Conservation (phyloP, 2,888 invertebrate species). For the Phymatocera aterrima region DNA sequence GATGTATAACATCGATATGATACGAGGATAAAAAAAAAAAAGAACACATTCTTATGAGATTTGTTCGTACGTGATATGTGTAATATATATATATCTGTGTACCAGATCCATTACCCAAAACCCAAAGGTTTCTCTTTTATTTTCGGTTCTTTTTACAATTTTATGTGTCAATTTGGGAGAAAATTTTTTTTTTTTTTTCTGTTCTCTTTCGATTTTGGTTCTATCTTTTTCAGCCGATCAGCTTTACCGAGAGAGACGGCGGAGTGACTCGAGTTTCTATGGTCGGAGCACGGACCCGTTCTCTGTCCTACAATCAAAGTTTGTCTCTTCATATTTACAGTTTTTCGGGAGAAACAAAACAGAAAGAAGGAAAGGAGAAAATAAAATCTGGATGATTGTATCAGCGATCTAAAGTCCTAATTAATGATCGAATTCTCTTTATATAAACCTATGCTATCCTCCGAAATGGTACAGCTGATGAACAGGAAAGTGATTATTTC, state of each 20-base stretch:
- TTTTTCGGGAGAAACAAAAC: not conserved
- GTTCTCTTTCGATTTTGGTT: no score
- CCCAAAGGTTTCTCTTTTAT: not conserved
- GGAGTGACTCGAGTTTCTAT: constrained; percentile 70
- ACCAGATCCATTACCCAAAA: not conserved
- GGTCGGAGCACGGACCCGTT: constrained; percentile 65
- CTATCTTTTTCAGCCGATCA: constrained; percentile 61
- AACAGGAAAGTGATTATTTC: no score
- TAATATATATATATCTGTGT: not conserved
- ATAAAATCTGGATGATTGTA: no score
- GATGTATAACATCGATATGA: no score
- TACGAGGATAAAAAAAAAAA: no score
- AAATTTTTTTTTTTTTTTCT: not conserved
- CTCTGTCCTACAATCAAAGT: constrained; percentile 62
- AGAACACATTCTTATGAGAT: no score
- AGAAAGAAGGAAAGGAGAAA: not conserved
- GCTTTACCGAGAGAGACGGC: constrained; percentile 69
- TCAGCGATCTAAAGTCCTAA: not conserved
- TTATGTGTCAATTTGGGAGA: no score
- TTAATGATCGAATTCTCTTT: not conserved
- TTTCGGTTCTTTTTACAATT: not conserved
- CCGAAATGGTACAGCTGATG: not conserved
- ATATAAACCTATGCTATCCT: not conserved
- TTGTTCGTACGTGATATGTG: no score
- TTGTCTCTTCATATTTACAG: not conserved